Evolutionary conservation across 1,140 invertebrate species (phyloP), one percentile per base, ranked within the genome.

Genomic region (Rhynchophorus ferrugineus): DNA sequence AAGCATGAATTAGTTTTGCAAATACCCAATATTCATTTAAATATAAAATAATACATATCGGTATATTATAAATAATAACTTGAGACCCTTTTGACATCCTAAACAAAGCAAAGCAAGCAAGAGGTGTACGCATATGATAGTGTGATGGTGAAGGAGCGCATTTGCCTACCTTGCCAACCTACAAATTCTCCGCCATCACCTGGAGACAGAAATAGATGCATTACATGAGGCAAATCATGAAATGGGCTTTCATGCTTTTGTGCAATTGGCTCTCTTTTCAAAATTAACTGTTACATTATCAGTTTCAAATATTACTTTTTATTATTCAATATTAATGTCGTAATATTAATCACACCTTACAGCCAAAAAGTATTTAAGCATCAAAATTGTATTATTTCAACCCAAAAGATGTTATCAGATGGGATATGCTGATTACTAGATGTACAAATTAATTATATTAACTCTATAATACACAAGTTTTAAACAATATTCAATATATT

Each of bases 161-260:
- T 58, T 73, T 77, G 75, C 79, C 78, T 82, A 85, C 83, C 83
- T 85, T 85, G 82, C 83, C 83, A 85, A 77, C 82, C 82, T 77
- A 86, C 82, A 83, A 85, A 87, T 69, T 87, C 83, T 76, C 81
- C 82, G 75, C 81, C 83, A 78, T 85, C 83, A 78, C 83, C 83
- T 84, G 77, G 71, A 71, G 70, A 70, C 69, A 71, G 69, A 77
- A 76, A 76, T 64, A 67, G 64, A 68, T 68, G 67, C 61, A 68
- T 67, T 69, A 68, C 65, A 68, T 66, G 65, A 67, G 61, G 62
- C 64, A 63, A 65, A 64, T 68, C 62, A 67, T 62, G 60, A 63
- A 64, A 63, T 60, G 58, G 61, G 34, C 46, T 54, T 65, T 69
- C 64, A 67, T 67, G 67, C 65, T 64, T 60, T 64, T 65, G 65